Base-by-base conservation (phyloP, 2,888 invertebrate species). In the Drosophila hawaiiensis region DNA sequence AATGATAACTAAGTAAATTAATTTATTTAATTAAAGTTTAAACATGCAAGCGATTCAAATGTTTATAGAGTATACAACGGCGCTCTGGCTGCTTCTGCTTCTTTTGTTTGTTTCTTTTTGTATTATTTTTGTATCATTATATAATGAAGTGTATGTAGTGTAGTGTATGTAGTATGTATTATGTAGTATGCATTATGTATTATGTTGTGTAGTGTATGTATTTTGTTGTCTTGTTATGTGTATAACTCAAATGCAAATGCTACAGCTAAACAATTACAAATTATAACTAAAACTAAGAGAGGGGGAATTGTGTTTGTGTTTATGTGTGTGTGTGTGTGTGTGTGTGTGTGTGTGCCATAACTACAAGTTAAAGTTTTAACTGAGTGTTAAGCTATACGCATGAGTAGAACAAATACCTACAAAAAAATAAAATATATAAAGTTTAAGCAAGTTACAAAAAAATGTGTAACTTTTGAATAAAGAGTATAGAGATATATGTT, bases 181-280 rank as follows among this genome's bases (percentile, higher is more conserved):
- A 16, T 54, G 22, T 16, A 31, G 9, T 25, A 39, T 39, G 53
- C 33, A 31, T 19, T 37, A 22, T 53, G 54, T 35, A 35, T 14
- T 35, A 41, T 41, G 33, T 33, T 52, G 78, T 78, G 74, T 65
- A 37, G 52, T 69, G 33, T 63, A 33, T 58, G 62, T 64, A 52
- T 25, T 67, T 19, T 54, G 62, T 68, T 54, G 65, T 68, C 53
- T 63, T 73, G 62, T 37, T 71, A 78, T 76, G 76, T 80, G 76
- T 76, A 68, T 76, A 78, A 86, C 73, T 78, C 68, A 86, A 82
- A 86, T 85, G 85, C 85, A 89, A 85, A 84, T 70, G 43, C 85
- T 85, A 85, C 85, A 83, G 41, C 74, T 74, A 69, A 80, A 72
- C 66, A 81, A 81, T 77, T 80, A 80, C 81, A 77, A 68, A 60